Percentiles rank a stretch among this genome's conserved stretches.
Evolutionary conservation across 2,113 vertebrate genomes (phyloP).

Genomic region (Psilopogon haemacephalus): DNA sequence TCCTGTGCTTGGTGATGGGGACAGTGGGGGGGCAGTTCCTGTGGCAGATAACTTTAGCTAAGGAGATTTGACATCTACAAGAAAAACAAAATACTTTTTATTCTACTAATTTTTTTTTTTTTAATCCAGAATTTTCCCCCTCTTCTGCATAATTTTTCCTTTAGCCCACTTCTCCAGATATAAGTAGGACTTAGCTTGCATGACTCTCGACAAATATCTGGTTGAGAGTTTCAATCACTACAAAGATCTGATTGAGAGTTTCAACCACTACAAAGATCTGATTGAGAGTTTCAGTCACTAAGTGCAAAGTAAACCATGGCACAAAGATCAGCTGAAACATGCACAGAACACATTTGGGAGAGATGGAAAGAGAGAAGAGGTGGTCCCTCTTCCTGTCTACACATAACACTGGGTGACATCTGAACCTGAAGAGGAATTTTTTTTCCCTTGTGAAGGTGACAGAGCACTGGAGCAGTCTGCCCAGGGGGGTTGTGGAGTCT

Average conservation of each 20-base stretch:
- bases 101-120: not conserved
- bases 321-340: not conserved
- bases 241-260: not conserved
- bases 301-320: not conserved
- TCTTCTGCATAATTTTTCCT: not conserved
- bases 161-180: rapidly evolving
- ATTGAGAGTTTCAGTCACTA: not conserved
- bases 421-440: no score
- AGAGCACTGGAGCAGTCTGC: no score
- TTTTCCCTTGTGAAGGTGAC: no score
- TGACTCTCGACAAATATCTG: not conserved
- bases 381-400: not conserved
- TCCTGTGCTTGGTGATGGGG: constrained; percentile 18
- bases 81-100: not conserved
- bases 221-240: not conserved
- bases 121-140: not conserved
- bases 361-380: not conserved
- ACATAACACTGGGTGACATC: not conserved
- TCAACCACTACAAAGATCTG: not conserved
- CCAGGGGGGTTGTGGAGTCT: no score
- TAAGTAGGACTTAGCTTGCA: not conserved
- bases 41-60: not conserved
- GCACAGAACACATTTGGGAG: not conserved
- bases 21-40: not conserved
- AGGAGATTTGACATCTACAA: not conserved